Conservation (phyloP, 2,113 vertebrate species). For the Cepphus grylle region DNA sequence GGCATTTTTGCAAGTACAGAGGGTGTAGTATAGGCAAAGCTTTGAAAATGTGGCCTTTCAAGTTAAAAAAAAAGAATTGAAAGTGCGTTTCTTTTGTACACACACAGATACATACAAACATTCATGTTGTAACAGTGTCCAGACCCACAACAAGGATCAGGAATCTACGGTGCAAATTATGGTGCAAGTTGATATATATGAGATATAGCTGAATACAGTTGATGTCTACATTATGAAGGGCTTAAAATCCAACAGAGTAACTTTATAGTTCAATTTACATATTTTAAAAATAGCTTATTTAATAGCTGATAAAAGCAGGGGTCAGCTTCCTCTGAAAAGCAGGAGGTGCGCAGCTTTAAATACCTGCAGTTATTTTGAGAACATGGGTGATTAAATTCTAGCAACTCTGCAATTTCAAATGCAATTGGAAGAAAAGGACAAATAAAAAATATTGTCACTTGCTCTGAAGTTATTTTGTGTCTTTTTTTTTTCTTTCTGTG, state of each 20-base stretch:
- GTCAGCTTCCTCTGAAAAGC: constrained; percentile 49
- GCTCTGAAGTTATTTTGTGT: constrained; percentile 1
- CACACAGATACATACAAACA: neutral
- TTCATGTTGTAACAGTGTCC: neutral
- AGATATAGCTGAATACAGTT: neutral
- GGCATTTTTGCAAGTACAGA: neutral
- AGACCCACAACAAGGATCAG: neutral
- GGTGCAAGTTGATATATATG: neutral
- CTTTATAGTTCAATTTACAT: neutral
- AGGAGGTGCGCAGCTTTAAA: constrained; percentile 37
- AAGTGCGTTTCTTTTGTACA: neutral
- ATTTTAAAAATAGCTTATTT: constrained; percentile 57
- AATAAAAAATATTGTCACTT: constrained; percentile 58
- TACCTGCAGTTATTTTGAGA: constrained; percentile 66
- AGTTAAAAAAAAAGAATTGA: neutral
- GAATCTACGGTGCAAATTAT: neutral
- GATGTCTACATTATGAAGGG: neutral
- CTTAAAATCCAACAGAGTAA: neutral
- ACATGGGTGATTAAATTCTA: constrained; percentile 55
- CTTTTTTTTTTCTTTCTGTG: constrained; percentile 17
- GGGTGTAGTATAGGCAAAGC: neutral
- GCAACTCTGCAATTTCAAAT: constrained; percentile 65
- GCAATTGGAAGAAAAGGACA: constrained; percentile 23
- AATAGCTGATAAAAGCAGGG: constrained; percentile 62
- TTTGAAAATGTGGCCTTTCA: neutral